phyloP scores from a whole-genome alignment of 2,888 invertebrate species.

The Oligia fasciuncula region DNA sequence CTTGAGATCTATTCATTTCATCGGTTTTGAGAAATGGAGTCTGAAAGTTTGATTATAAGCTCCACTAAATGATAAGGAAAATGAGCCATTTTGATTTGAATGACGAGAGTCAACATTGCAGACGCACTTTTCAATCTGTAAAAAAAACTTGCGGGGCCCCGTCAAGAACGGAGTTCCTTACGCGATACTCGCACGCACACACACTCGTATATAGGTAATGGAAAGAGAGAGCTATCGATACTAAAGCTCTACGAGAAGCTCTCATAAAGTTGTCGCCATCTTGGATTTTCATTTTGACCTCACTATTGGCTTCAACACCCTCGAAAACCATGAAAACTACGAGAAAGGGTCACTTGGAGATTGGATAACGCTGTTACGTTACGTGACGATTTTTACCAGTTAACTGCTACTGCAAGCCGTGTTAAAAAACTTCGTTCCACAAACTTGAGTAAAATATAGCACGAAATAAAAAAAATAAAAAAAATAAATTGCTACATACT shows the following conservation, averaged over 20 bases:
- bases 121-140: not conserved
- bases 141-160: no score
- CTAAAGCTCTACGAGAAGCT: not conserved
- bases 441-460: not conserved
- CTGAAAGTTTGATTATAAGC: not conserved
- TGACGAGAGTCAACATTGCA: no score
- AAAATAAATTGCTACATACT: not conserved
- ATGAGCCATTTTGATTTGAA: not conserved
- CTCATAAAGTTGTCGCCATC: not conserved
- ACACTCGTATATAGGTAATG: not conserved
- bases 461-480: not conserved
- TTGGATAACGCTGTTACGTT: not conserved
- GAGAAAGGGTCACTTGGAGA: not conserved
- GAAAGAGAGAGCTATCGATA: not conserved
- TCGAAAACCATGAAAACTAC: not conserved
- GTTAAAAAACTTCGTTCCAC: no score
- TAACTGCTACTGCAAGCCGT: no score
- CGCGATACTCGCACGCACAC: not conserved
- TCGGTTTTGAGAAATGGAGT: not conserved
- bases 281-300: not conserved
- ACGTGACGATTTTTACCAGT: no score
- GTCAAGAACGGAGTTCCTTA: not conserved
- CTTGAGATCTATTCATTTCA: conserved; percentile 36
- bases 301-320: not conserved
- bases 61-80: not conserved